phyloP scores from a whole-genome alignment of 2,797 vertebrate species.

The Acanthis flammea region DNA sequence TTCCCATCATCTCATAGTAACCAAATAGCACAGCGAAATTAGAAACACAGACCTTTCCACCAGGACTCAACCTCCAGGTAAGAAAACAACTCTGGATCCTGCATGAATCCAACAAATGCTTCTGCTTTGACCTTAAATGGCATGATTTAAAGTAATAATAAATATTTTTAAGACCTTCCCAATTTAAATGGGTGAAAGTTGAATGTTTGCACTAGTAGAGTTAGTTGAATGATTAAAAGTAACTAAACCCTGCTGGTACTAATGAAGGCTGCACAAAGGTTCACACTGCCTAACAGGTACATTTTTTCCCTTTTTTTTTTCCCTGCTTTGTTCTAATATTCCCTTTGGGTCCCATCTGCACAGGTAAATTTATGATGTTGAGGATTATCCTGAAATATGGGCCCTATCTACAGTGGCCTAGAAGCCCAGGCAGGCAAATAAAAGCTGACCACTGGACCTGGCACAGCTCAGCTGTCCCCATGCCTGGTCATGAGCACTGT shows the following conservation, averaged over 20 bases:
- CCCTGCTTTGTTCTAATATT: background rate
- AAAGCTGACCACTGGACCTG: background rate
- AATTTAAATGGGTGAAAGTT: conserved; percentile 29
- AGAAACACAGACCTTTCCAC: conserved; percentile 63
- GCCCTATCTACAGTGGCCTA: background rate
- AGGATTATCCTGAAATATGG: conserved; percentile 25
- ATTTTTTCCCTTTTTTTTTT: background rate
- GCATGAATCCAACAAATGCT: conserved; percentile 1
- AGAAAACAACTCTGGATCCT: conserved; percentile 41
- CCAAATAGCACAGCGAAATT: conserved; percentile 52
- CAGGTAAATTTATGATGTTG: conserved; percentile 33
- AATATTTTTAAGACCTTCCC: conserved; percentile 53
- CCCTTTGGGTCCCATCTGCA: conserved; percentile 44
- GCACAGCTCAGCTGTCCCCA: background rate
- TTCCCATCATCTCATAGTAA: conserved; percentile 64
- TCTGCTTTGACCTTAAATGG: conserved; percentile 57
- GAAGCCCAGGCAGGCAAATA: background rate
- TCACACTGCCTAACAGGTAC: background rate
- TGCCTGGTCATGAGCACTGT: fast-evolving
- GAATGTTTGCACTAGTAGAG: conserved; percentile 22
- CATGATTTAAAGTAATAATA: conserved; percentile 61
- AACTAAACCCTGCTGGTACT: conserved; percentile 13
- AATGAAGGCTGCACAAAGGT: conserved; percentile 23
- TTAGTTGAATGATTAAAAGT: conserved; percentile 18
- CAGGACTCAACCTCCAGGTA: conserved; percentile 57